These are phyloP conservation scores for Trichogramma pretiosum DNA, from an alignment of 1,140 invertebrate genomes.

Conservation along the genomic window DNA sequence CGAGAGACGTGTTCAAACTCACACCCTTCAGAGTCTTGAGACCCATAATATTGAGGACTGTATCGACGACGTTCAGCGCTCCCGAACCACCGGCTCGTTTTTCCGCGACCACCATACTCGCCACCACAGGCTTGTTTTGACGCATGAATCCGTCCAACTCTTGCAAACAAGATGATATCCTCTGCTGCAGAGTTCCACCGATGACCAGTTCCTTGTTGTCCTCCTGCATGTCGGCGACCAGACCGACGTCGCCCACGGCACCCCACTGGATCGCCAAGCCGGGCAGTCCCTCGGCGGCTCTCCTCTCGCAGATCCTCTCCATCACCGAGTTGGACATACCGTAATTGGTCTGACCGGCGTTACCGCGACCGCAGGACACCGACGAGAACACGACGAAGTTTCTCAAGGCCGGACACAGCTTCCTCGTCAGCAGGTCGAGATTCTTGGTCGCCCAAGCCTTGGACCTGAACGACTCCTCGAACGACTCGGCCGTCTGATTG, in stretches of 20 bases:
- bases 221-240: constrained; percentile 57
- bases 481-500: constrained; percentile 42
- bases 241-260: constrained; percentile 49
- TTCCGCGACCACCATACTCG: constrained; percentile 56
- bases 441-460: constrained; percentile 41
- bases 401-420: constrained; percentile 31
- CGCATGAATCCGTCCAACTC: constrained; percentile 51
- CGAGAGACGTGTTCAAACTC: constrained; percentile 53
- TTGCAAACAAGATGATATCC: constrained; percentile 53
- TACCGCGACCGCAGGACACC: constrained; percentile 62
- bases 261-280: constrained; percentile 54
- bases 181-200: constrained; percentile 58
- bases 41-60: constrained; percentile 44
- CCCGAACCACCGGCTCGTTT: constrained; percentile 36
- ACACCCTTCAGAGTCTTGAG: constrained; percentile 48
- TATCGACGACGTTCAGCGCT: constrained; percentile 39
- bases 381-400: constrained; percentile 60
- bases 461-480: constrained; percentile 33
- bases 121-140: constrained; percentile 49
- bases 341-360: constrained; percentile 67
- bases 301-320: constrained; percentile 51
- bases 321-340: constrained; percentile 50
- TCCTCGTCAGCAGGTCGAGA: constrained; percentile 40
- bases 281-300: constrained; percentile 42
- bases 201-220: constrained; percentile 52